Percentiles rank a stretch among this genome's conserved stretches.
phyloP scores from a whole-genome alignment of 2,113 vertebrate species.

The Clarias macrocephalus region DNA sequence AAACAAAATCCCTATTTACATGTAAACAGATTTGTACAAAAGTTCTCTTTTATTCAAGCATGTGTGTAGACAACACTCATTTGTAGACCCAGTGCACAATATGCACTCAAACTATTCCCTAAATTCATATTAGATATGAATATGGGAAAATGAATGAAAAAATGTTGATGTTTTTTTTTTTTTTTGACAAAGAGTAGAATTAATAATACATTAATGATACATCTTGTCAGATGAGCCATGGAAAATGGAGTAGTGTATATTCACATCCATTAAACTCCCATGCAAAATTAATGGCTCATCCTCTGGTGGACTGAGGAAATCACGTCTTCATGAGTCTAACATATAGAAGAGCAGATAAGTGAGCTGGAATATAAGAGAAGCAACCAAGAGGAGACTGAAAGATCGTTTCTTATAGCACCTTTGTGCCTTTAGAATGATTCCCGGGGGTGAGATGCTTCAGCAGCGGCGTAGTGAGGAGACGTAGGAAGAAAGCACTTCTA shows the following conservation, averaged over 20 bases:
- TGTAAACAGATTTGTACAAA: not conserved
- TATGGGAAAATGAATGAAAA: not conserved
- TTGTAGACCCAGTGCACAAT: not conserved
- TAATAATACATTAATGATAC: constrained; percentile 14
- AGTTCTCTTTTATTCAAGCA: not conserved
- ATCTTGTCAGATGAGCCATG: constrained; percentile 18
- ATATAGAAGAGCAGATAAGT: not conserved
- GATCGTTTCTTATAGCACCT: not conserved
- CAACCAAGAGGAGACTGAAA: not conserved
- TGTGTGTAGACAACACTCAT: not conserved
- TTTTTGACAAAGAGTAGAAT: not conserved
- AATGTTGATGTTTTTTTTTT: constrained; percentile 1
- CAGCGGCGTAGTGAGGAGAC: not conserved
- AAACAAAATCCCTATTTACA: not conserved
- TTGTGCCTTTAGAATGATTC: not conserved
- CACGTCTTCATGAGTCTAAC: not conserved
- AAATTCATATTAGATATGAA: not conserved
- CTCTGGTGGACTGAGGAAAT: not conserved
- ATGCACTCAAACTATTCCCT: not conserved
- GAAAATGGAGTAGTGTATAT: not conserved
- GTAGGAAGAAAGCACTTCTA: not conserved
- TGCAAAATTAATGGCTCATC: not conserved
- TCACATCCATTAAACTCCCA: not conserved
- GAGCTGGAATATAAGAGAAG: not conserved
- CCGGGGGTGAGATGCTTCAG: not conserved